Evolutionary conservation across 2,888 invertebrate genomes (phyloP).

Genomic region (Acanthococcus lagerstroemiae): DNA sequence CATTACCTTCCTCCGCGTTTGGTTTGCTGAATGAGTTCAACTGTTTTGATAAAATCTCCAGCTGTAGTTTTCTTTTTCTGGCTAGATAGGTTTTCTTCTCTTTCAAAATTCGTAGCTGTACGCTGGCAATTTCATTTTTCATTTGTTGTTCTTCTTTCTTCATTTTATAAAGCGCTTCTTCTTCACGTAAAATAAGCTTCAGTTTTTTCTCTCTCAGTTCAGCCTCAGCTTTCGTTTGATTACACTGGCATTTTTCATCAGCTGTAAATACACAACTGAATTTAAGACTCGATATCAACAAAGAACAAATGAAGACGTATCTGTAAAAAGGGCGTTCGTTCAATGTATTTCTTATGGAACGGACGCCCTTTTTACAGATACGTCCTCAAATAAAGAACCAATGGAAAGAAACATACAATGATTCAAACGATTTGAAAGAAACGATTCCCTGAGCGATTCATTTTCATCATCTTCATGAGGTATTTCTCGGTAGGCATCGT

Average conservation of each 20-base stretch:
- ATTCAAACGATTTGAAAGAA: neutral
- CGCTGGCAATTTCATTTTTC: conserved; percentile 22
- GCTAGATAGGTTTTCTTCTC: conserved; percentile 17
- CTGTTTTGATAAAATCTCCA: conserved; percentile 20
- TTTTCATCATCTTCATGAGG: conserved; percentile 8
- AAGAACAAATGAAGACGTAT: no score
- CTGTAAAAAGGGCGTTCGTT: no score
- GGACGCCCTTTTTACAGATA: neutral
- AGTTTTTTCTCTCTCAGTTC: conserved; percentile 24
- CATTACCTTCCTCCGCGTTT: conserved; percentile 7
- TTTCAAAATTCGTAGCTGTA: conserved; percentile 18
- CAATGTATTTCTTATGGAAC: no score
- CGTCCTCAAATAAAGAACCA: neutral
- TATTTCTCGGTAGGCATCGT: conserved; percentile 4
- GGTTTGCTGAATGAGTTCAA: conserved; percentile 1
- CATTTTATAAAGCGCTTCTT: conserved; percentile 21
- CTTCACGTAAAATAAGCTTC: conserved; percentile 18
- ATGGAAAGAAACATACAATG: neutral
- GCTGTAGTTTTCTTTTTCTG: conserved; percentile 20
- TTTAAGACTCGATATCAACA: no score
- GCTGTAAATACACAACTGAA: no score
- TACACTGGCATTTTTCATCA: conserved; percentile 12
- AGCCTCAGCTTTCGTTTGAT: conserved; percentile 17
- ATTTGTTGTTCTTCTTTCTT: conserved; percentile 22
- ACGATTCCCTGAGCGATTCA: neutral